Base-by-base conservation (phyloP, 2,888 invertebrate species). In the Melieria picta region DNA sequence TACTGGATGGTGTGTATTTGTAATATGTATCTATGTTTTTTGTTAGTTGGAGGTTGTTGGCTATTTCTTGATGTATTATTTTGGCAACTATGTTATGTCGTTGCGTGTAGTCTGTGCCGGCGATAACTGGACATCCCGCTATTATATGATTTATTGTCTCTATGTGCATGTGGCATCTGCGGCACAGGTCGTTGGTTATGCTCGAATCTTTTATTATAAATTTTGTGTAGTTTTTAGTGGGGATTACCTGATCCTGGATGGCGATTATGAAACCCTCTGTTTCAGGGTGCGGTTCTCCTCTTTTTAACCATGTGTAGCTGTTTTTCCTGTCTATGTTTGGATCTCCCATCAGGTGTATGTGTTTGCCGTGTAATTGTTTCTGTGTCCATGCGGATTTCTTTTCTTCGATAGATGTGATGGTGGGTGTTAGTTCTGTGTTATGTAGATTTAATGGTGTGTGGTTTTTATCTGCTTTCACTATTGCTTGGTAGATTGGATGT, bases 221-320 rank as follows among this genome's bases (percentile, higher is more conserved):
- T 42, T 65, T 65, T 13, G 1, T 7, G 13, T 65, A 65, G 43
- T 65, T 65, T 42, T 43, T 65, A 5, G 65, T 65, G 11, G 65
- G 16, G 7, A 65, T 65, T 4, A 65, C 65, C 16, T 65, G 52
- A 13, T 65, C 65, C 55, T 65, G 4, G 13, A 65, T 65, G 4
- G 65, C 65, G 5, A 65, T 11, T n/a, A 65, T 65, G 55, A 52
- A 50, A 6, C 65, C 65, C 43, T 65, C 55, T 0, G 65, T 65
- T 55, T 65, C 52, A 5, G 42, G 42, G 11, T 52, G 55, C 13
- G 42, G 10, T 10, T 9, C 11, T 52, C 52, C 65, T 42, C 6
- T 50, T 30, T 6, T 10, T 10, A 65, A 55, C 65, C 65, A 65
- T 9, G 7, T 13, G 60, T 60, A 16, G 16, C 16, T 16, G 16